These are phyloP conservation scores for Drosophila vallismaia DNA, from an alignment of 2,888 invertebrate genomes.

Conservation along the genomic window DNA sequence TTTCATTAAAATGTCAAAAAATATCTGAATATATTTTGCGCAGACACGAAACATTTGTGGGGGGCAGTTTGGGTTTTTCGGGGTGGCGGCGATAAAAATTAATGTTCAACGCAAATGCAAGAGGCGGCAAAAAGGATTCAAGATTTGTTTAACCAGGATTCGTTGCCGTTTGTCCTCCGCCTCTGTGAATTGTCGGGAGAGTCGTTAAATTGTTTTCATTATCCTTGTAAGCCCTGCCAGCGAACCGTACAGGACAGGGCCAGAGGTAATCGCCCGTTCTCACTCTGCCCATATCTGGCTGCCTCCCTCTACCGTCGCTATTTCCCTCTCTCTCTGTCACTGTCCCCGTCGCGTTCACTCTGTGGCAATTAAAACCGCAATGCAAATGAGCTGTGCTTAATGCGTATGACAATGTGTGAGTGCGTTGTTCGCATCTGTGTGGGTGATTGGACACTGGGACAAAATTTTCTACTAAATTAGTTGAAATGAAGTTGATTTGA, in stretches of 20 bases:
- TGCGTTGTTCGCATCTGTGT: conserved; percentile 11
- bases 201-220: conserved; percentile 79
- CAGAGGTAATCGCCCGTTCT: conserved; percentile 34
- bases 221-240: conserved; percentile 71
- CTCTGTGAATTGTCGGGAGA: conserved; percentile 68
- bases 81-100: conserved; percentile 22
- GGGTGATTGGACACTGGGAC: background rate
- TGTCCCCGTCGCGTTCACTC: conserved; percentile 3
- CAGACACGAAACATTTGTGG: conserved; percentile 69
- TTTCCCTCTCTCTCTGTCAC: conserved; percentile 12
- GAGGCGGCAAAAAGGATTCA: conserved; percentile 65
- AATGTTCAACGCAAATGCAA: conserved; percentile 35
- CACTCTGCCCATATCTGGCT: background rate
- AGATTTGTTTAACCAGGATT: conserved; percentile 71
- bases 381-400: conserved; percentile 78
- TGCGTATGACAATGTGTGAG: conserved; percentile 37
- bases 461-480: background rate
- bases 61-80: background rate
- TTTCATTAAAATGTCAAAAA: conserved; percentile 73
- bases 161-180: conserved; percentile 35
- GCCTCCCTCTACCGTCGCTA: conserved; percentile 1
- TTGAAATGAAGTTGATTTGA: no score
- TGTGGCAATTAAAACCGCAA: conserved; percentile 75
- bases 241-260: conserved; percentile 20
- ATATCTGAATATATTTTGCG: conserved; percentile 75